Evolutionary conservation across 2,888 invertebrate genomes (phyloP).

Genomic region (Drosophila robusta): DNA sequence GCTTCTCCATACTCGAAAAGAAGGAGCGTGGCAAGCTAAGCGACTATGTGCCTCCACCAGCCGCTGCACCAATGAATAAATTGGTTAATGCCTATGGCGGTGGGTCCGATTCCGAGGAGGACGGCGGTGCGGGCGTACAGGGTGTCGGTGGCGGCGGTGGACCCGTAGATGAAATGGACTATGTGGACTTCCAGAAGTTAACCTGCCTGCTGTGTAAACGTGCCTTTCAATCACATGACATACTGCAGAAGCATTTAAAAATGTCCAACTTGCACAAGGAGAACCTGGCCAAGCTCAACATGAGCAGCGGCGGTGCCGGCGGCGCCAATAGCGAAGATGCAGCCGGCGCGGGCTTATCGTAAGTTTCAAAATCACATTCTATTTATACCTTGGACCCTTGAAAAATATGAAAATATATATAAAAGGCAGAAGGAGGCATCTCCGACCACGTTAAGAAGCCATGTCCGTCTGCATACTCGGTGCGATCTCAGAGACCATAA

Average conservation of each 20-base stretch:
- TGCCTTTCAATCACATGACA: conserved; percentile 95
- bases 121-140: conserved; percentile 86
- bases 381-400: no score
- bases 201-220: conserved; percentile 98
- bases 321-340: conserved; percentile 27
- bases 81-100: conserved; percentile 91
- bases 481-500: no score
- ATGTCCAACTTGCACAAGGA: conserved; percentile 97
- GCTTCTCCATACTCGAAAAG: conserved; percentile 95
- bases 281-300: conserved; percentile 87
- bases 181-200: conserved; percentile 94
- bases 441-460: no score
- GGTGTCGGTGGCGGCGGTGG: conserved; percentile 1
- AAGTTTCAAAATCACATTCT: conserved; percentile 16
- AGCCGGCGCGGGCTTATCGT: conserved; percentile 56
- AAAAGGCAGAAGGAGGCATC: no score
- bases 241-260: conserved; percentile 95
- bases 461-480: no score
- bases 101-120: conserved; percentile 89
- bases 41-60: conserved; percentile 76
- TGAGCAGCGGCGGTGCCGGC: conserved; percentile 23
- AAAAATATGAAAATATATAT: no score
- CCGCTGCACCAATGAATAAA: conserved; percentile 82
- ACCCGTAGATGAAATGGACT: conserved; percentile 89
- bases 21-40: conserved; percentile 85